Base-by-base conservation (phyloP, 2,113 vertebrate genomes). In the Tringa solitaria region DNA sequence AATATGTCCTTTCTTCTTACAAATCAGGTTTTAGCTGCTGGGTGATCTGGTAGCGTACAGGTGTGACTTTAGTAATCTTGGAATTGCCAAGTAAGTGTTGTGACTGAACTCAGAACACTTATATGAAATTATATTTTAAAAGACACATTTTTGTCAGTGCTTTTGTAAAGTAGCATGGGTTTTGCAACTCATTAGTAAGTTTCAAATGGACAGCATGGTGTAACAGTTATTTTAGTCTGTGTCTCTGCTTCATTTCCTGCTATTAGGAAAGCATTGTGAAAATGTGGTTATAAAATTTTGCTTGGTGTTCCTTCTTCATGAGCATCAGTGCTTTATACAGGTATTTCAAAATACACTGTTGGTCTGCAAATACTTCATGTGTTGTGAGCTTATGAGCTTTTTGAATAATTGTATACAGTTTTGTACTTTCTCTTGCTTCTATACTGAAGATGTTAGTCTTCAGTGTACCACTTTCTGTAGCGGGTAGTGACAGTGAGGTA, bases 401-500 rank as follows among this genome's bases (percentile, higher is more conserved):
- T 39, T n/a, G 28, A 81, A 4, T 60, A 63, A 8, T 30, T 84
- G 8, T 20, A n/a, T 69, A n/a, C 8, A 23, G 60, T 48, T 87
- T 46, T 76, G 8, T 67, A 2, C 13, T 90, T 82, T 61, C 4
- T n/a, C 19, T 64, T 91, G 64, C 30, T 77, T 50, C 28, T 74
- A 1, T 22, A 11, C 24, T 50, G 50, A 69, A 74, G 39, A 32
- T 0, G 2, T 46, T 89, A 21, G 39, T 33, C 23, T 54, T 67
- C 0, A 0, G 3, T 33, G 6, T 79, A 8, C 6, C 5, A 3
- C 14, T 86, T 88, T 69, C 68, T 67, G 50, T 50, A 65, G 72
- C 9, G 35, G n/a, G 27, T 45, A 69, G 50, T 41, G 50, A 41
- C 20, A 45, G 50, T 63, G 50, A 65, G 35, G 4, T 50, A 50